Conservation (phyloP, 2,888 invertebrate genomes). For the Megamerina dolium region DNA sequence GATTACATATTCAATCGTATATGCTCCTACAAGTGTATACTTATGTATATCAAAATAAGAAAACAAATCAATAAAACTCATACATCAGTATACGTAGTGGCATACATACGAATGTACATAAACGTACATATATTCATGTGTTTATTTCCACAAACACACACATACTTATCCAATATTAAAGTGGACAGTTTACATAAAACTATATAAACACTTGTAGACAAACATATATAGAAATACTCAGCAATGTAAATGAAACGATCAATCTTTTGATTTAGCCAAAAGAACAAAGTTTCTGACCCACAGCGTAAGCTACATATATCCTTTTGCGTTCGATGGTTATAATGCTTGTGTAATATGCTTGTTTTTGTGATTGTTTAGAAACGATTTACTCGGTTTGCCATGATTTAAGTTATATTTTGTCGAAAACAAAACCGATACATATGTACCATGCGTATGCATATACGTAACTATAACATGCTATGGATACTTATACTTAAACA, state of each 20-base stretch:
- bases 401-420: conserved; percentile 43
- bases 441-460: not conserved
- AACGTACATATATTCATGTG: too few relatives aligned
- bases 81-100: too few relatives aligned
- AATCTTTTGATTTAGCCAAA: conserved; percentile 14
- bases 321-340: too few relatives aligned
- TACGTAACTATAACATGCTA: not conserved
- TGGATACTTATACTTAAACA: not conserved
- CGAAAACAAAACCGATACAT: conserved; percentile 27
- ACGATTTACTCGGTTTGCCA: conserved; percentile 9
- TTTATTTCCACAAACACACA: too few relatives aligned
- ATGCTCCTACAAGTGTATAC: too few relatives aligned
- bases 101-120: too few relatives aligned
- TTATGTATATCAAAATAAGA: not conserved
- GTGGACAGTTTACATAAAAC: conserved; percentile 9
- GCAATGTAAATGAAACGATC: conserved; percentile 1
- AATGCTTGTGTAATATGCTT: too few relatives aligned
- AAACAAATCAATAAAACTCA: conserved; percentile 14
- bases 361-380: too few relatives aligned
- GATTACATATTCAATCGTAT: too few relatives aligned
- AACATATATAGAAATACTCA: not conserved
- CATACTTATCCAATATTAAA: too few relatives aligned
- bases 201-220: not conserved
- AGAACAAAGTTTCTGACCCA: too few relatives aligned
- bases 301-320: too few relatives aligned